Evolutionary conservation across 2,113 vertebrate genomes (phyloP), one percentile per base, ranked within the genome.

Genomic region (Romanogobio albipinnatus): DNA sequence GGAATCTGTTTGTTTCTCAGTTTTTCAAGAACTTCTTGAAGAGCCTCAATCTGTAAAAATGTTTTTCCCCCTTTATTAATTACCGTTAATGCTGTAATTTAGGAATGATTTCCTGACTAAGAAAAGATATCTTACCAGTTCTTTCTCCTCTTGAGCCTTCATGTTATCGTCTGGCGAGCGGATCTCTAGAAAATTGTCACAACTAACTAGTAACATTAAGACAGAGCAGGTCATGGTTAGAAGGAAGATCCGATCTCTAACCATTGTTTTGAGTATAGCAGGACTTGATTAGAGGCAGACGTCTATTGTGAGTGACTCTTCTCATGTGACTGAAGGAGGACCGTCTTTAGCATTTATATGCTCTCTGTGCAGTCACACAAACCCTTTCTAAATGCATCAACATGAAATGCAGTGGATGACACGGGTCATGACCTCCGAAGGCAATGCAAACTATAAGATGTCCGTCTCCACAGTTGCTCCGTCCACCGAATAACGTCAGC

Each of bases 21-120:
- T 33, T 94, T 92, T 87, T 94, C 92, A 88, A 95, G 92, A 26
- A 93, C 90, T 70, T 95, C 95, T 84, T 95, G 94, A 76, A 96
- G 92, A 45, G 85, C 90, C 79, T 91, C 91, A 0, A 92, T 91
- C 95, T 95, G 86, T 9, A 82, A 73, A 29, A 39, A 73, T 39
- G 33, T 36, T 17, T 15, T 58, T 33, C 22, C 4, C 10, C 51
- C 17, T 8, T 56, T 1, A 14, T 39, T 13, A 1, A 14, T 58
- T 8, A 22, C 10, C n/a, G 29, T 56, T 22, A 26, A 75, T 17
- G 47, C 15, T 53, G 5, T 59, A 0, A 5, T 22, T 51, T 17
- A 26, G 19, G 45, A 53, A 15, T 49, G n/a, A 53, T 76, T 49
- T 26, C 6, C 24, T 29, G 47, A 53, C 8, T 29, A 56, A 43